Base-by-base conservation (phyloP, 2,888 invertebrate genomes). In the Pristionchus arcanus region DNA sequence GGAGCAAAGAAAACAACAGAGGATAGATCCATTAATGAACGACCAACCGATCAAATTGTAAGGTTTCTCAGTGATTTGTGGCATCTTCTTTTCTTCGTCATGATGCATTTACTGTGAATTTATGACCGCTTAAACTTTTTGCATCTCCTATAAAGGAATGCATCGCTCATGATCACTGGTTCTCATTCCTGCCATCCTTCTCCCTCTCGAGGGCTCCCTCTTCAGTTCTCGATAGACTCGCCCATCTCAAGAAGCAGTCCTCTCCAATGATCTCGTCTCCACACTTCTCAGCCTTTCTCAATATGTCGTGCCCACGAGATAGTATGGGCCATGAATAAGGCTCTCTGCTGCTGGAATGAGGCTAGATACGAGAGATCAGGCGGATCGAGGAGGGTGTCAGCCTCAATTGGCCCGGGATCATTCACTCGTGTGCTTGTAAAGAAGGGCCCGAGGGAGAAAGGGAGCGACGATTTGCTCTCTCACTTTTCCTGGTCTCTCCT, bases 351-450 rank as follows among this genome's bases (percentile, higher is more conserved):
- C 59, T 59, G 13, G 59, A 63, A 63, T 63, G 63, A 63, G 63
- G 63, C n/a, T 63, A 63, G n/a, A 63, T 25, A 63, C 74, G 74
- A 74, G 74, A 74, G 37, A 74, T 4, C 11, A 37, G 19, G 74
- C 19, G 25, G 11, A 74, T 42, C 37, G 37, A 25, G 37, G 74
- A 74, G 74, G 3, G 42, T 15, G 34, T 74, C 74, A 37, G 68
- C 74, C 74, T 74, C 74, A 74, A 74, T 74, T 34, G 37, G 74
- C 21, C 28, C 15, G 74, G 42, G 74, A 74, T 74, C 74, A 74
- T 74, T 74, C 21, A 37, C 34, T 66, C 59, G 59, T 59, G 59
- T 3, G 59, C 71, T 74, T 74, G 74, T 74, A 74, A 37, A 37
- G 74, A 71, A 28, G 9, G 28, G 31, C 68, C 68, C 31, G 66